Evolutionary conservation across 2,113 vertebrate genomes (phyloP), one percentile per base, ranked within the genome.

Genomic region (Tetrao urogallus): DNA sequence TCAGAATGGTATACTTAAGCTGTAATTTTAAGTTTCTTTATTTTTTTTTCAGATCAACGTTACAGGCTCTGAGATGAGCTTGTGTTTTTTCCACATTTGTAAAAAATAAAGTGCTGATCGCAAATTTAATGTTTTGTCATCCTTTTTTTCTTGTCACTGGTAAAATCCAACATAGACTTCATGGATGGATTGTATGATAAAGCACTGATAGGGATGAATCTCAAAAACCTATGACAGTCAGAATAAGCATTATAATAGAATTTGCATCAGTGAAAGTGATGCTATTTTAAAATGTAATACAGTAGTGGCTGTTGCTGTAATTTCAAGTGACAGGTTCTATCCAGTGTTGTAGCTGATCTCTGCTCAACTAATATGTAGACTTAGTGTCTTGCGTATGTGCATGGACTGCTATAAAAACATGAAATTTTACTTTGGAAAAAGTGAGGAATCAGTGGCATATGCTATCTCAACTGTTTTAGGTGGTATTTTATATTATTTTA

Each of bases 381-480:
- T 58, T 79, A 17, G 28, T 11, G 18, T 40, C 40, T 71, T 52
- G 40, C 8, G 18, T 50, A 5, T 0, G 1, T 34, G 64, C 16
- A 30, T 45, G 32, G 11, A 21, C 28, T n/a, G 36, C 22, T 21
- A 21, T 32, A 21, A 16, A 2, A 48, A 12, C 6, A 2, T 45
- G 43, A 25, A 28, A 18, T 74, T 43, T 67, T 28, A 25, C 57
- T 64, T 75, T 4, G 17, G 17, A n/a, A 67, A 85, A 36, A 42
- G 16, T n/a, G 10, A 2, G 30, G 6, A 71, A 21, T 40, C 75
- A 57, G 0, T 24, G 40, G 13, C n/a, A 1, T 11, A n/a, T 24
- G 7, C 21, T 71, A 16, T 72, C 54, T 73, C 7, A 2, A 3
- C 40, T 50, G 20, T 73, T 75, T 52, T 50, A 2, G 34, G 6